Percentiles rank a stretch among this genome's conserved stretches.
Evolutionary conservation across 2,113 vertebrate species (phyloP).

Genomic region (Panthera uncia): DNA sequence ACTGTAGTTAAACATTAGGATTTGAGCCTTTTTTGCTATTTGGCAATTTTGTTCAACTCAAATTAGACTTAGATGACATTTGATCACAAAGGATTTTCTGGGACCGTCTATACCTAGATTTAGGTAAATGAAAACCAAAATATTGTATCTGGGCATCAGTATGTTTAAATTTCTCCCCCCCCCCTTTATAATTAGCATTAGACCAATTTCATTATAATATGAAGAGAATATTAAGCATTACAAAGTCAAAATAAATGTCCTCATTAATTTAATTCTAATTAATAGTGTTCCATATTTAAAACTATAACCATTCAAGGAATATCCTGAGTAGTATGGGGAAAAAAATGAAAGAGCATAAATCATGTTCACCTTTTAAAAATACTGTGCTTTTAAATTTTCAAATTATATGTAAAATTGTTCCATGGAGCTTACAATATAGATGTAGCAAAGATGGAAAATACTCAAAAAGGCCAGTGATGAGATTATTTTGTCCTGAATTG

Average conservation of each 20-base stretch:
- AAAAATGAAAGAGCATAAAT: not conserved
- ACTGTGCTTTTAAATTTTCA: conserved; percentile 40
- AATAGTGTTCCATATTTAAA: not conserved
- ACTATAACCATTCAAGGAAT: not conserved
- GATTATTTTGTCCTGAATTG: conserved; percentile 52
- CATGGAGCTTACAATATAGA: not conserved
- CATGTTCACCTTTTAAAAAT: conserved; percentile 5
- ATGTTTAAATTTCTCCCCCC: not conserved
- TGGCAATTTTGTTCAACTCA: not conserved
- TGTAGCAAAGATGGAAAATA: not conserved
- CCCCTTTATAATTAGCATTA: conserved; percentile 23
- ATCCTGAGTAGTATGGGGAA: not conserved
- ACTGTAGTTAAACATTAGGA: not conserved
- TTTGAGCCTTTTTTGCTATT: not conserved
- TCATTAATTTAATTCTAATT: not conserved
- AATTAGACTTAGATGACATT: not conserved
- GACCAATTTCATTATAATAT: not conserved
- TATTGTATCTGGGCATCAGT: not conserved
- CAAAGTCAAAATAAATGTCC: not conserved
- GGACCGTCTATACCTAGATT: not conserved
- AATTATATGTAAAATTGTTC: not conserved
- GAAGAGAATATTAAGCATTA: not conserved
- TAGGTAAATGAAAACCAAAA: not conserved
- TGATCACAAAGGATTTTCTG: not conserved
- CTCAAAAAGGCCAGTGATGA: conserved; percentile 41